Conservation (phyloP, 2,888 invertebrate species). For the Zaprionus obscuricornis region DNA sequence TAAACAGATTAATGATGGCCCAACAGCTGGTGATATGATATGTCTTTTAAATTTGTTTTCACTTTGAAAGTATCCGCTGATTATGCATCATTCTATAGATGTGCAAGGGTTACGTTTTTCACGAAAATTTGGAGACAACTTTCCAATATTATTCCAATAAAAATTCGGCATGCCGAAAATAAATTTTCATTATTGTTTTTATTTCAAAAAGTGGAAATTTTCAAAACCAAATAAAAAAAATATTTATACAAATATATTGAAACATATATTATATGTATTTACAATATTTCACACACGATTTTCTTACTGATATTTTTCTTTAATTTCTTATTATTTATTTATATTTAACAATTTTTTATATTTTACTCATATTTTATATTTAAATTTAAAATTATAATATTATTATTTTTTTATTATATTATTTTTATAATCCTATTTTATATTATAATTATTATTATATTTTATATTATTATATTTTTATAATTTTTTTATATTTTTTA, state of each 20-base stretch:
- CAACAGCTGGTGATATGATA: conserved; percentile 16
- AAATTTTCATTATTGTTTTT: conserved; percentile 15
- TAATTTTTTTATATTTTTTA: background rate
- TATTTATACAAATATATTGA: background rate
- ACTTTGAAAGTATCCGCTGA: conserved; percentile 1
- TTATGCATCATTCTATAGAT: background rate
- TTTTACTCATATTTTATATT: background rate
- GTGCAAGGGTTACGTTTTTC: background rate
- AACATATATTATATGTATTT: background rate
- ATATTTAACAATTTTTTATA: background rate
- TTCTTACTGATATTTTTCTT: conserved; percentile 15
- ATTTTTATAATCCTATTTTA: background rate
- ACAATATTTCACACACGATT: background rate
- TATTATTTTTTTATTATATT: background rate
- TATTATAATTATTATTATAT: background rate
- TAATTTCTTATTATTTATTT: background rate
- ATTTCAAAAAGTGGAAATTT: conserved; percentile 65
- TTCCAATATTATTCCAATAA: too few species aligned
- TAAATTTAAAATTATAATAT: background rate
- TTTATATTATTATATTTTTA: background rate
- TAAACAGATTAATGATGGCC: conserved; percentile 21
- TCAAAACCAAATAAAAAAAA: conserved; percentile 20
- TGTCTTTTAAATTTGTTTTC: background rate
- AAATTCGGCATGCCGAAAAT: conserved; percentile 6
- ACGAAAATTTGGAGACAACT: too few species aligned